Conservation (phyloP, 2,113 vertebrate genomes). For the Parus major region DNA sequence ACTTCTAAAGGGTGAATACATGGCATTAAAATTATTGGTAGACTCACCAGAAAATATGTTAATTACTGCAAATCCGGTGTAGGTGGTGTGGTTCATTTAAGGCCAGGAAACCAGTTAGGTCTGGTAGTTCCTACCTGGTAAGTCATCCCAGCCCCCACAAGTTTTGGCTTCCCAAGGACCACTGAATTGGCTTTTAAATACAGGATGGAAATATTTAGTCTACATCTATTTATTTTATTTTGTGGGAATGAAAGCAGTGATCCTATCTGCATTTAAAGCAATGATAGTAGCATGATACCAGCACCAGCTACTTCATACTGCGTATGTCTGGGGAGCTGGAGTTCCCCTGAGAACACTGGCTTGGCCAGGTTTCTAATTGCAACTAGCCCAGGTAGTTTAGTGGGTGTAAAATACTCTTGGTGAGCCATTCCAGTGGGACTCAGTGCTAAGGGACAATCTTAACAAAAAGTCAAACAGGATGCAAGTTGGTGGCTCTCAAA, state of each 20-base stretch:
- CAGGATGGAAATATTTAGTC: background rate
- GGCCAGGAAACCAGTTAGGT: background rate
- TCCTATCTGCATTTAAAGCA: background rate
- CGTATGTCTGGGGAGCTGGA: background rate
- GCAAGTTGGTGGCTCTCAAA: background rate
- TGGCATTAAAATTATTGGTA: background rate
- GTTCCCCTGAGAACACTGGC: background rate
- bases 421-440: background rate
- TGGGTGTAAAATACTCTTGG: background rate
- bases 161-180: background rate
- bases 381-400: background rate
- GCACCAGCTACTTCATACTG: accelerated
- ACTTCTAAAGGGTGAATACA: background rate
- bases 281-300: background rate
- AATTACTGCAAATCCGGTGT: background rate
- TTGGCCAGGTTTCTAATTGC: background rate
- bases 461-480: background rate
- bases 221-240: background rate
- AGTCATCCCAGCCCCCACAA: background rate
- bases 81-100: background rate
- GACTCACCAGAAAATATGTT: background rate
- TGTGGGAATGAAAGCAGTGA: background rate
- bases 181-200: background rate
- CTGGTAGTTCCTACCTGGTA: background rate
- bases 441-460: background rate